Evolutionary conservation across 2,797 vertebrate species (phyloP), one percentile per base, ranked within the genome.

Genomic region (Parotocinclus haroldoi): DNA sequence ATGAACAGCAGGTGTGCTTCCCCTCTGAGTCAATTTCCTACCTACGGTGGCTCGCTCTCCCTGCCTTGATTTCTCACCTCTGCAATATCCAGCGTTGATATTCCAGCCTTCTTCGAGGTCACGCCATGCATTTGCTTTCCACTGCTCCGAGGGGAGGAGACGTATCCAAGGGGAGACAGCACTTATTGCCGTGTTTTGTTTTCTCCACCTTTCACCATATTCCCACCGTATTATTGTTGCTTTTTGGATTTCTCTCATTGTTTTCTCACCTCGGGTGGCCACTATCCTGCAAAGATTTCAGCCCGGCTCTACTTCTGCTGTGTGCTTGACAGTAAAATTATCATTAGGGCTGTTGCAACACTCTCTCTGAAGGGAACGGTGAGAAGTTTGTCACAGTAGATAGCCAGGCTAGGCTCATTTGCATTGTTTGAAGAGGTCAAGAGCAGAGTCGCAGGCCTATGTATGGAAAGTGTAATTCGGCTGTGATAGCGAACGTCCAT

Each of bases 21-120:
- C 73, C 73, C 73, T 78, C 73, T 4, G 73, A 78, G 68, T 73
- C 76, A 78, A 78, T 78, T 78, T 78, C 73, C 73, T 72, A 76
- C 76, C 76, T 76, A 75, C 53, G 60, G 76, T 55, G 69, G 54
- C 68, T 68, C 46, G 11, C 44, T 62, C 70, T 66, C 69, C 69
- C 73, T 54, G 58, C 60, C 57, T 65, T 61, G 76, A 78, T 63
- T 73, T 76, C 71, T 76, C 76, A 63, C 67, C 64, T 66, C 60
- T 57, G 67, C 73, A 78, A 75, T 78, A 75, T 75, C 73, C 68
- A 58, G 56, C 57, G 45, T 60, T 76, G 73, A 78, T 78, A 78
- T 78, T 76, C 64, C 76, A 68, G 63, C 58, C 73, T 76, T 48
- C 65, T 73, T 70, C 57, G 71, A 78, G 73, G 76, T 78, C 76